Base-by-base conservation (phyloP, 2,113 vertebrate genomes). In the Agelaius tricolor region DNA sequence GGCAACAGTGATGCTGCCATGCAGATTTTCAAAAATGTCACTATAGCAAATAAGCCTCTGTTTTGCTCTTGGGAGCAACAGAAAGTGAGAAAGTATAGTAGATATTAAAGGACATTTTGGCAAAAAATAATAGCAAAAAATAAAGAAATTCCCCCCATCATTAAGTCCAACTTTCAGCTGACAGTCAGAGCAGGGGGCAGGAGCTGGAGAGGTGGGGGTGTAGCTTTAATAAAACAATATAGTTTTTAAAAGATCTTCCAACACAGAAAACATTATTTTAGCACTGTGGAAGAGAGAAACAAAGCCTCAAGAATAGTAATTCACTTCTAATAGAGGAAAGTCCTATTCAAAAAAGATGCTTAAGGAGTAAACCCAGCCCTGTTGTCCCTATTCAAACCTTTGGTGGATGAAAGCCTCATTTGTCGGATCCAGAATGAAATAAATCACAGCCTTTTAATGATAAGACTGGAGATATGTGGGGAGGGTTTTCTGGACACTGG, bases 11-110 rank as follows among this genome's bases (percentile, higher is more conserved):
- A 90, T 61, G 87, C 92, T 97, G 96, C 94, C 96, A 94, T 65
- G 88, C 93, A 96, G 94, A 96, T 96, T 94, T 95, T 87, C 76
- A 92, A 72, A 94, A 89, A 15, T 95, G 95, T 96, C 96, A 97
- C 95, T 96, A 92, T 6, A 91, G 94, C 75, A 96, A 97, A 93
- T 90, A 96, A 96, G 94, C 86, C 35, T 94, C 85, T 91, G 35
- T 76, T 96, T 90, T 81, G 93, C 89, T 95, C 84, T 61, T 84
- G 76, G 86, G 93, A 92, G 86, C 65, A 78, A 89, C 3, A 87
- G 63, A 92, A 75, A 89, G 73, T 71, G 65, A 92, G 86, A 88
- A 88, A 90, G 39, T 44, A 63, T 46, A 93, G 26, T 43, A 93
- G 88, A 90, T 75, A 78, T 72, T 69, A 84, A 81, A 84, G 14